phyloP scores from a whole-genome alignment of 2,797 vertebrate genomes.

The Sebastolobus altivelis region DNA sequence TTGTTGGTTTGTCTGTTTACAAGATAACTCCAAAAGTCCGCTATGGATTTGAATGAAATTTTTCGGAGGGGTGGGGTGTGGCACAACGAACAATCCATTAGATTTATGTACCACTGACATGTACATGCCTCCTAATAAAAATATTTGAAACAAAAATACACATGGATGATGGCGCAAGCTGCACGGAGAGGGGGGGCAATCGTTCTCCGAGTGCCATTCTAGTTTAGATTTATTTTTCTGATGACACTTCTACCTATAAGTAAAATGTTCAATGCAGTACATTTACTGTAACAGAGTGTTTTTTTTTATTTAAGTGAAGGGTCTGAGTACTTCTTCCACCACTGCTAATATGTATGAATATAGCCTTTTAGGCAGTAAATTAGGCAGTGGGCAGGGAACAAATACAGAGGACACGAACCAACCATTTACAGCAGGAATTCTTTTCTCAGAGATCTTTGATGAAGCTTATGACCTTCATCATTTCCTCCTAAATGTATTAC shows the following conservation, averaged over 20 bases:
- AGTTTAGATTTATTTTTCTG: background rate
- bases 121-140: no score
- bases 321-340: background rate
- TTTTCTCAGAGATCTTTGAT: conserved; percentile 20
- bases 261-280: background rate
- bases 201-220: no score
- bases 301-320: background rate
- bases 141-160: no score
- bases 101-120: no score
- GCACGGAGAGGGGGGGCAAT: no score
- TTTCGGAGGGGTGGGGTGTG: no score
- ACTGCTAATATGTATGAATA: background rate
- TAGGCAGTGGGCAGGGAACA: conserved; percentile 5
- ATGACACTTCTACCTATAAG: background rate
- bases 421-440: conserved; percentile 25
- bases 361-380: conserved; percentile 9
- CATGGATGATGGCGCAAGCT: no score
- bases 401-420: conserved; percentile 7
- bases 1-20: no score
- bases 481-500: conserved; percentile 41
- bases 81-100: no score
- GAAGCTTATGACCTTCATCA: conserved; percentile 26
- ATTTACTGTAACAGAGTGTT: background rate
- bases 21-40: no score
- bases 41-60: no score